Evolutionary conservation across 2,113 vertebrate genomes (phyloP).

Genomic region (Cynopterus brachyotis): DNA sequence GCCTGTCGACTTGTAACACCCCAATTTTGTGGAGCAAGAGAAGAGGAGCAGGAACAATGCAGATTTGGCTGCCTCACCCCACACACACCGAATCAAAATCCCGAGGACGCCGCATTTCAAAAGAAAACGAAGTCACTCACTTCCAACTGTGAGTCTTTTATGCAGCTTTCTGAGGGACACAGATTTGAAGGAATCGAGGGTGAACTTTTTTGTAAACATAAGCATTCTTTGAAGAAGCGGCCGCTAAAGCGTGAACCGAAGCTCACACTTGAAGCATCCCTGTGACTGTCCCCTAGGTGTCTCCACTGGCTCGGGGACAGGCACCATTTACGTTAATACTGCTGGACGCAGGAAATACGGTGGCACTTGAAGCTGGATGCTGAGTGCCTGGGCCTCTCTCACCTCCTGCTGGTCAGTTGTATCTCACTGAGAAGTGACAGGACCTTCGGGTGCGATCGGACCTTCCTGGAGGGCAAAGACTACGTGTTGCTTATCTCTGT

Average conservation of each 20-base stretch:
- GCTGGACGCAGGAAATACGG: background rate
- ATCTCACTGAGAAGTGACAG: background rate
- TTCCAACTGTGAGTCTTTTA: background rate
- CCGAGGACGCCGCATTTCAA: background rate
- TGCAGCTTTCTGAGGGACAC: background rate
- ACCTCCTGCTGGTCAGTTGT: background rate
- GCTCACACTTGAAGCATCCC: background rate
- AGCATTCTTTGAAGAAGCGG: background rate
- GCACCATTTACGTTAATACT: background rate
- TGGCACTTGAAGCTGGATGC: background rate
- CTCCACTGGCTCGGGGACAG: background rate
- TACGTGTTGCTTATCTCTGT: background rate
- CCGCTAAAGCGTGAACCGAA: background rate
- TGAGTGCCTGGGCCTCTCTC: background rate
- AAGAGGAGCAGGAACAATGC: background rate
- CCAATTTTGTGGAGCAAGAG: background rate
- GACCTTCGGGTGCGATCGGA: background rate
- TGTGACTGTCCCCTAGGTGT: background rate
- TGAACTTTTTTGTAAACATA: background rate
- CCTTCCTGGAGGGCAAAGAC: background rate
- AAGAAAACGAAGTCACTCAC: background rate
- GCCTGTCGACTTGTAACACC: background rate
- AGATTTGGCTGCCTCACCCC: fast-evolving
- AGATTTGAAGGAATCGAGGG: background rate
- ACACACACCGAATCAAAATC: background rate